These are phyloP conservation scores for Aphrocallistes beatrix DNA, from an alignment of 37 sponge, comb jelly and placozoan genomes.

Conservation along the genomic window DNA sequence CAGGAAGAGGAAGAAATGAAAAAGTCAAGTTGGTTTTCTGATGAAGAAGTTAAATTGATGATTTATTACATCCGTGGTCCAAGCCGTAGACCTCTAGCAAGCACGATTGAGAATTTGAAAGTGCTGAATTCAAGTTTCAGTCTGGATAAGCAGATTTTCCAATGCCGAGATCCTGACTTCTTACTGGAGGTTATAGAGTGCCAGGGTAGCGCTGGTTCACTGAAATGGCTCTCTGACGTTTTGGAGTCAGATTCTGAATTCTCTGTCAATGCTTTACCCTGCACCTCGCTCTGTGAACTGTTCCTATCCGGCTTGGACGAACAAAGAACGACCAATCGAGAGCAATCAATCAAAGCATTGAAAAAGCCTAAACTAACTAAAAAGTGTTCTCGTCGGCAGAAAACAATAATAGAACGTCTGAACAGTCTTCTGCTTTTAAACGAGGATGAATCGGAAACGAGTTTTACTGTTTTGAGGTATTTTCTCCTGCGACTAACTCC, in stretches of 20 bases:
- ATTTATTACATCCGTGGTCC: background rate
- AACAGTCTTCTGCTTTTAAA: background rate
- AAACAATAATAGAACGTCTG: background rate
- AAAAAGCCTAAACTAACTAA: background rate
- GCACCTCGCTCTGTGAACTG: conserved; percentile 95
- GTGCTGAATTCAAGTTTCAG: background rate
- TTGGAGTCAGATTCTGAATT: conserved; percentile 59
- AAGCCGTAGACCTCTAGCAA: background rate
- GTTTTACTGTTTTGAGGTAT: background rate
- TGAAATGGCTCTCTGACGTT: conserved; percentile 90
- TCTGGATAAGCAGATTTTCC: conserved; percentile 65
- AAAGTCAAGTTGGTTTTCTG: background rate
- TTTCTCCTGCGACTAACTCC: conserved; percentile 11
- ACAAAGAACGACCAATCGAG: background rate
- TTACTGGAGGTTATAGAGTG: conserved; percentile 76
- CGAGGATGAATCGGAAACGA: background rate
- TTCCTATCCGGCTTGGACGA: conserved; percentile 42
- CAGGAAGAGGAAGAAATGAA: background rate
- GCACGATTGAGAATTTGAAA: background rate
- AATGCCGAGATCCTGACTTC: conserved; percentile 87
- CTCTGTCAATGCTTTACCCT: conserved; percentile 84
- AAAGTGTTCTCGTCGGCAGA: background rate
- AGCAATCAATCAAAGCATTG: background rate
- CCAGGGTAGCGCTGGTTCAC: conserved; percentile 75
- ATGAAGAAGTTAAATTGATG: background rate